phyloP scores from a whole-genome alignment of 2,797 vertebrate species.

The Danionella dracula region DNA sequence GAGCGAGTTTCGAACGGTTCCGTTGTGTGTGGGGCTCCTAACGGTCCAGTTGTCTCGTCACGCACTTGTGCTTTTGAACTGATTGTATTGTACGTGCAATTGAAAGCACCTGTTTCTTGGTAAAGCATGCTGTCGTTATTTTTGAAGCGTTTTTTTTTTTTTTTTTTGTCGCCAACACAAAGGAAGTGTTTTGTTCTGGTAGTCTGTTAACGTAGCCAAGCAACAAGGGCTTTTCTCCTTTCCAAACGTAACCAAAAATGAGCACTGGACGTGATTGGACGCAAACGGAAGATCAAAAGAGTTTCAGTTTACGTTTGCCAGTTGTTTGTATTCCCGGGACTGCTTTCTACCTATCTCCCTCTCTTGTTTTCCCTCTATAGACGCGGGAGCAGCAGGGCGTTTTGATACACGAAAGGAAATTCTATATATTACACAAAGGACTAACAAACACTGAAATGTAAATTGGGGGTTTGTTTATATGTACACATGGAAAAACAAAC shows the following conservation, averaged over 20 bases:
- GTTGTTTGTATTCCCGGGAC: conserved; percentile 47
- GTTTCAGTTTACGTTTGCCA: conserved; percentile 50
- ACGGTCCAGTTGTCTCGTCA: conserved; percentile 42
- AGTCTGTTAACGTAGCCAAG: conserved; percentile 55
- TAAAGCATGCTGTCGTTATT: conserved; percentile 43
- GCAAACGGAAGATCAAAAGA: conserved; percentile 49
- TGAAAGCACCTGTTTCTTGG: conserved; percentile 41
- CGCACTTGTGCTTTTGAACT: conserved; percentile 56
- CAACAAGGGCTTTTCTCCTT: conserved; percentile 72
- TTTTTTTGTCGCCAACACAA: conserved; percentile 23
- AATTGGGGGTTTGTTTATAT: conserved; percentile 60
- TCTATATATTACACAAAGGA: conserved; percentile 53
- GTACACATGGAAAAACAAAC: conserved; percentile 63
- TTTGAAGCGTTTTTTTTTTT: neutral
- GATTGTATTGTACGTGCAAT: conserved; percentile 56
- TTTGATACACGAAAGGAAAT: conserved; percentile 66
- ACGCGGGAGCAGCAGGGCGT: conserved; percentile 63
- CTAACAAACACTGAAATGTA: conserved; percentile 62
- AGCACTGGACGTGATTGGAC: conserved; percentile 61
- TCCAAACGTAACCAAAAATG: conserved; percentile 64
- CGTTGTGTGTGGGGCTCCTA: conserved; percentile 38
- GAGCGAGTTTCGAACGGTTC: conserved; percentile 47
- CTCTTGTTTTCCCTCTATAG: conserved; percentile 45
- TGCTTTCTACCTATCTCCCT: conserved; percentile 47
- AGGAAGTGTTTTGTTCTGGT: conserved; percentile 42